Percentiles rank a stretch among this genome's conserved stretches.
Conservation (phyloP, 2,888 invertebrate genomes). For the Noctua pronuba region DNA sequence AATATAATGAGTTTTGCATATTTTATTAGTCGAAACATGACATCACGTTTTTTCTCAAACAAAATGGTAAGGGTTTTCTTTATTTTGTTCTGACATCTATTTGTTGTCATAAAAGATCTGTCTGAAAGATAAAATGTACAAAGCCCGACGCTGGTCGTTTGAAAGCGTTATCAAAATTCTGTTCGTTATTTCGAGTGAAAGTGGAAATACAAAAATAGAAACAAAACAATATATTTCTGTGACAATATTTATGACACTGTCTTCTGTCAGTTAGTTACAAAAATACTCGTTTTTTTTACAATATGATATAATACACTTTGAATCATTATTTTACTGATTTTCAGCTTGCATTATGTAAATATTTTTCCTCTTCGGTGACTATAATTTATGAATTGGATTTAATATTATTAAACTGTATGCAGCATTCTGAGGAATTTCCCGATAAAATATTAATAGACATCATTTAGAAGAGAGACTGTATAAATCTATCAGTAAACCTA, state of each 20-base stretch:
- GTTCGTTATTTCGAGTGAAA: not conserved
- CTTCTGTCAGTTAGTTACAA: not conserved
- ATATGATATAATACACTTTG: too few relatives aligned
- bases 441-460: conserved; percentile 10
- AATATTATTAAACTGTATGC: not conserved
- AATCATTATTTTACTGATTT: not conserved
- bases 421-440: not conserved
- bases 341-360: not conserved
- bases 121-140: not conserved
- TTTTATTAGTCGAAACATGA: conserved; percentile 19
- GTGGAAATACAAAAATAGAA: not conserved
- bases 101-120: not conserved
- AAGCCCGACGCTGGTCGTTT: not conserved
- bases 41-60: not conserved
- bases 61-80: conserved; percentile 7
- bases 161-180: not conserved
- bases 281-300: not conserved
- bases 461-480: conserved; percentile 14
- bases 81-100: not conserved
- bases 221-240: not conserved
- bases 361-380: not conserved
- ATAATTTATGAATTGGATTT: not conserved
- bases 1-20: conserved; percentile 15
- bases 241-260: not conserved
- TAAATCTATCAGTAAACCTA: conserved; percentile 50